These are phyloP conservation scores for Pseudoips prasinana DNA, from an alignment of 2,888 invertebrate species.

Conservation along the genomic window DNA sequence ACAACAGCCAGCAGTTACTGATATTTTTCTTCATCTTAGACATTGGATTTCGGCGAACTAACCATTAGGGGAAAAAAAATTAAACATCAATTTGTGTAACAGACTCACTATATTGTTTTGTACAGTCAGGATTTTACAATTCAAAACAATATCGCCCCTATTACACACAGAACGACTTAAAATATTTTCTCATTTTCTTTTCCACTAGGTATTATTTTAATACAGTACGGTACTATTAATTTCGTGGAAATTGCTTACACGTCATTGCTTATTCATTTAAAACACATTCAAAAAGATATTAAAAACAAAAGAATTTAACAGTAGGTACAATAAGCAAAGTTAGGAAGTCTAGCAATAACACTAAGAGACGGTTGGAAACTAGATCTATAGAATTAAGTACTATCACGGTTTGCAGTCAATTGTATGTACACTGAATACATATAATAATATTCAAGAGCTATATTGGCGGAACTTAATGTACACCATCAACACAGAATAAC, in stretches of 20 bases:
- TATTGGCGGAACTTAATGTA: constrained; percentile 1
- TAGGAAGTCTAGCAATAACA: constrained; percentile 51
- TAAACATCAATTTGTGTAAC: constrained; percentile 52
- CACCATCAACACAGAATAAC: constrained; percentile 5
- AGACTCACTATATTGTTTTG: constrained; percentile 77
- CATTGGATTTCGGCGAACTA: too few relatives aligned
- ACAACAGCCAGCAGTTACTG: too few relatives aligned
- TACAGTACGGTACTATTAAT: constrained; percentile 43
- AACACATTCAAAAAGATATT: constrained; percentile 26
- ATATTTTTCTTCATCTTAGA: too few relatives aligned
- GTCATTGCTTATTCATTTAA: constrained; percentile 29
- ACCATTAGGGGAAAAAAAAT: too few relatives aligned
- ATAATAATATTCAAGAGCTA: constrained; percentile 5
- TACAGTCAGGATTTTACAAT: constrained; percentile 56
- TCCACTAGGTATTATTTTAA: constrained; percentile 44
- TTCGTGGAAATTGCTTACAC: constrained; percentile 44
- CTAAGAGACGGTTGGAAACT: constrained; percentile 45
- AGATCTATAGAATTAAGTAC: constrained; percentile 63
- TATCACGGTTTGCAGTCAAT: constrained; percentile 69
- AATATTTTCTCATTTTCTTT: constrained; percentile 47
- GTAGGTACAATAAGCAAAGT: constrained; percentile 28
- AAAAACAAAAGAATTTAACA: constrained; percentile 24
- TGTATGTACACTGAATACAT: constrained; percentile 45
- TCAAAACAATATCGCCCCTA: constrained; percentile 71
- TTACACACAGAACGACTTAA: constrained; percentile 58